phyloP scores from a whole-genome alignment of 2,888 invertebrate genomes.

The Euplexia lucipara region DNA sequence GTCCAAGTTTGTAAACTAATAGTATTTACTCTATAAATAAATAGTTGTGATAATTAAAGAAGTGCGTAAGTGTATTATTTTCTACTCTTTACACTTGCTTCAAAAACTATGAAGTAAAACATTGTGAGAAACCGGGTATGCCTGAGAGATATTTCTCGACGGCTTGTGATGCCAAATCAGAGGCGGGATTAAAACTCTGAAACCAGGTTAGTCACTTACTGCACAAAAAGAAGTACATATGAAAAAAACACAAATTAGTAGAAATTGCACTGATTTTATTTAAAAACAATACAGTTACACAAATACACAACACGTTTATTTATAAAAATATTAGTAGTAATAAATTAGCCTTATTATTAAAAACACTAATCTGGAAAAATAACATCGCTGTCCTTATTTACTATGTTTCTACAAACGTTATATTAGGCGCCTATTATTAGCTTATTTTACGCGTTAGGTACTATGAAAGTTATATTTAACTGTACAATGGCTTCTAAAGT shows the following conservation, averaged over 20 bases:
- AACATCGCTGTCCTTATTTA: conserved; percentile 64
- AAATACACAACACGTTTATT: conserved; percentile 85
- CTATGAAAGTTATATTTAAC: conserved; percentile 31
- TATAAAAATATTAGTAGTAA: conserved; percentile 82
- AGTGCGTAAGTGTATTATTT: too few relatives aligned
- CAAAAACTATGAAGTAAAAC: too few relatives aligned
- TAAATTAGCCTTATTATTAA: conserved; percentile 71
- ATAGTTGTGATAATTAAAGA: too few relatives aligned
- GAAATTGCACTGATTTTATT: conserved; percentile 72
- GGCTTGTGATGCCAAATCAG: too few relatives aligned
- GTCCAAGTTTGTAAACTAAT: too few relatives aligned
- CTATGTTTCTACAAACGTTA: conserved; percentile 51
- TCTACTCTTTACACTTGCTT: too few relatives aligned
- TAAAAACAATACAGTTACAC: conserved; percentile 76
- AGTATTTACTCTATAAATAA: too few relatives aligned
- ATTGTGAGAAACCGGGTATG: too few relatives aligned
- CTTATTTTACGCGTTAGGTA: conserved; percentile 11
- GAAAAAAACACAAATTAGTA: conserved; percentile 23
- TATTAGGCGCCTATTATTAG: conserved; percentile 33
- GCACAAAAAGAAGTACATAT: neutral
- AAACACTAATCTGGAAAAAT: conserved; percentile 78
- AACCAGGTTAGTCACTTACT: too few relatives aligned
- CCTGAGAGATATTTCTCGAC: too few relatives aligned
- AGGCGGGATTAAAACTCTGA: too few relatives aligned
- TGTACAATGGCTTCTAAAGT: conserved; percentile 54